phyloP scores from a whole-genome alignment of 2,113 vertebrate species.

The Psophia crepitans region DNA sequence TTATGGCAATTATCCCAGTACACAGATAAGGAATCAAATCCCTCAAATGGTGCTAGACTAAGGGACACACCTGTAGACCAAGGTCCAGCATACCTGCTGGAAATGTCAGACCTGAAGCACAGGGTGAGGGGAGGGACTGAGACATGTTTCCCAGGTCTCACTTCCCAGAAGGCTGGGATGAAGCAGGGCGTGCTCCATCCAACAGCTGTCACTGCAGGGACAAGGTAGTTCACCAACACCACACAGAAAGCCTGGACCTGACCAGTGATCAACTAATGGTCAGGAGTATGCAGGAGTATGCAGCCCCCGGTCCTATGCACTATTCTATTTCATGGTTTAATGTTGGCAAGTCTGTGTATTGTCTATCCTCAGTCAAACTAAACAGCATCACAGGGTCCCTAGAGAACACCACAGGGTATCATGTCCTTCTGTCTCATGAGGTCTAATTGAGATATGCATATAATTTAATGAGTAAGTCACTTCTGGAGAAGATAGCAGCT shows the following conservation, averaged over 20 bases:
- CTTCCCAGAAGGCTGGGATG: neutral
- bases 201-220: neutral
- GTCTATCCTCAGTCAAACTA: neutral
- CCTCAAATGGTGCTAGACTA: rapidly evolving
- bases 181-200: neutral
- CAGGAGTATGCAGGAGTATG: rapidly evolving
- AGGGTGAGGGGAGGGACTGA: neutral
- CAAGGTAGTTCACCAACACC: neutral
- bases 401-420: neutral
- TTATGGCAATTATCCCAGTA: neutral
- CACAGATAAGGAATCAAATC: neutral
- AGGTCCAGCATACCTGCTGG: neutral
- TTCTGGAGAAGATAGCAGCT: neutral
- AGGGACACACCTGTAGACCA: neutral
- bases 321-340: neutral
- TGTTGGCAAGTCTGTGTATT: rapidly evolving
- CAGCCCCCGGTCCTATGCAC: neutral
- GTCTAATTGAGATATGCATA: neutral
- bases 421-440: neutral
- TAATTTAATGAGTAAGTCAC: neutral
- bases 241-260: neutral
- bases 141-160: neutral
- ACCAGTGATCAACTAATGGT: rapidly evolving
- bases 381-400: neutral
- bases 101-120: neutral